A percentile compares a stretch with the other conserved stretches of the same genome.
Evolutionary conservation across 1,140 invertebrate species (phyloP).

Genomic region (Lycorma delicatula): DNA sequence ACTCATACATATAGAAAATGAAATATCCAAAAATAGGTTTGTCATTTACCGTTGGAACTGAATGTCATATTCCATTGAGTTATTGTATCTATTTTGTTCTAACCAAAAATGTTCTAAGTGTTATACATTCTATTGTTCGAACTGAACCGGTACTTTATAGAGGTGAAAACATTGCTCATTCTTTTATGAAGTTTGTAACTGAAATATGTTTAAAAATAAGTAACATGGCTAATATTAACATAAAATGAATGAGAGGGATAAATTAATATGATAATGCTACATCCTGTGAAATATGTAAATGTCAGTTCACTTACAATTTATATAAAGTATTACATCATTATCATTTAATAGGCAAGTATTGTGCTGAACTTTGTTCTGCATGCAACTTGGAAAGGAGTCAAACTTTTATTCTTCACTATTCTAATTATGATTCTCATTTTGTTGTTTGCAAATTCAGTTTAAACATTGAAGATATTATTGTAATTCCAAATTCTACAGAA

Average conservation of each 20-base stretch:
- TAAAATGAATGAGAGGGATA: not conserved
- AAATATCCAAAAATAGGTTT: not conserved
- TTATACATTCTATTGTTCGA: not conserved
- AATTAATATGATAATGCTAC: not conserved
- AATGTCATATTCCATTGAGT: not conserved
- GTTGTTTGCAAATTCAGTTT: not conserved
- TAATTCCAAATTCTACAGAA: not conserved
- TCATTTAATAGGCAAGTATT: not conserved
- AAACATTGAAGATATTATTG: not conserved
- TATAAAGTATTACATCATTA: not conserved
- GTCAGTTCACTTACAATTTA: not conserved
- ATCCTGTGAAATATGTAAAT: not conserved
- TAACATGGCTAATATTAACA: not conserved
- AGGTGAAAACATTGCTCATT: not conserved
- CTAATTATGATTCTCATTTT: conserved; percentile 4
- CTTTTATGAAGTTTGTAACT: not conserved
- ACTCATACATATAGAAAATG: not conserved
- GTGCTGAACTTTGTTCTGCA: not conserved
- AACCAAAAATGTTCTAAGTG: not conserved
- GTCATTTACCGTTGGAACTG: not conserved
- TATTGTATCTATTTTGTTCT: not conserved
- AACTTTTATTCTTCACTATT: not conserved
- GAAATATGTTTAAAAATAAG: not conserved
- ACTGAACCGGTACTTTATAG: not conserved
- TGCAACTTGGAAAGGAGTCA: not conserved